Evolutionary conservation across 1,140 invertebrate genomes (phyloP), one percentile per base, ranked within the genome.

Genomic region (Vollenhovia emeryi): DNA sequence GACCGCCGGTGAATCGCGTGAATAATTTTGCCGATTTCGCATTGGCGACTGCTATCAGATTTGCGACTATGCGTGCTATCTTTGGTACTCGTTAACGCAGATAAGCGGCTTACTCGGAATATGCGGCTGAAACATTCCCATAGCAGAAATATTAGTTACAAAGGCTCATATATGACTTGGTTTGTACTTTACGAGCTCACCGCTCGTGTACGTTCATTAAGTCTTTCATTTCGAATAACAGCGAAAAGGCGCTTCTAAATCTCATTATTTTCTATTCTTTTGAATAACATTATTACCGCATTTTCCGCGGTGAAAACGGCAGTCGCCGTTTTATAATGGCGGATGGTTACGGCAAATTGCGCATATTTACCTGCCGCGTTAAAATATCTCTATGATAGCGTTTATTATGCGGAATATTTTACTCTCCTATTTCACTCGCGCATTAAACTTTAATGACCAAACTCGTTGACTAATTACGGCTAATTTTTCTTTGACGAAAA

Each of bases 1-100:
- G 33, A 40, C 13, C 33, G 71, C 13, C 33, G 71, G 33, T 55
- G 78, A 80, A 69, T 80, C 64, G 64, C 33, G 50, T 69, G 43
- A 73, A 82, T 82, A 71, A 82, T 71, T 82, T 73, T 24, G n/a
- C 18, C 24, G 50, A 82, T 82, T 73, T 73, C 18, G 52, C 50
- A 82, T 82, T 52, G 60, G 50, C 18, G 18, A n/a, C 15, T 30
- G 27, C 50, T 73, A 82, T 71, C 78, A 82, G 36, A 82, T 71
- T 71, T 45, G 36, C n/a, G 36, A 45, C 6, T 80, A 55, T 40
- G 18, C 2, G 24, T 43, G n/a, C 55, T 71, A 62, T 80, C 76
- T 80, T 80, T 80, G 45, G 3, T 71, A 71, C 24, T 85, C 43
- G 52, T 85, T 85, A 85, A 45, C 30, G 24, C n/a, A 3, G n/a